These are phyloP conservation scores for Sternotherus odoratus DNA, from an alignment of 2,797 vertebrate species.

Conservation along the genomic window DNA sequence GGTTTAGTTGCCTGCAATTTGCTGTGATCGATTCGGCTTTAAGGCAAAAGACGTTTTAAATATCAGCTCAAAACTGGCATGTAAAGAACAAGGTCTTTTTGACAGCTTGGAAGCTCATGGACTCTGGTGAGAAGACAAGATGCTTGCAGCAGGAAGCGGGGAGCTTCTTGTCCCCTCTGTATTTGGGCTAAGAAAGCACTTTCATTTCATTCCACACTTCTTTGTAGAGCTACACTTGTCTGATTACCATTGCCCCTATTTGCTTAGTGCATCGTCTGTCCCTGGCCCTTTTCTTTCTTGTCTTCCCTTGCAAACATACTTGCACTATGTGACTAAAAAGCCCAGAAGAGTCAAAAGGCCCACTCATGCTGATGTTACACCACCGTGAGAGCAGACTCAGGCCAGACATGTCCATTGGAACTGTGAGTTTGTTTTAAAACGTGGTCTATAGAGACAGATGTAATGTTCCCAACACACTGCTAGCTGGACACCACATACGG, in stretches of 20 bases:
- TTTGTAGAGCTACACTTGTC: not conserved
- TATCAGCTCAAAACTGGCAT: not conserved
- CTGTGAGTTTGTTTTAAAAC: not conserved
- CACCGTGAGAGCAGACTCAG: not conserved
- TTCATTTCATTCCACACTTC: rapidly evolving
- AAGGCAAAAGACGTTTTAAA: not conserved
- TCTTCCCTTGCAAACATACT: not conserved
- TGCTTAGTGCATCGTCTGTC: not conserved
- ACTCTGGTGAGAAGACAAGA: not conserved
- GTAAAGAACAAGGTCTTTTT: not conserved
- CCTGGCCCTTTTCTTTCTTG: not conserved
- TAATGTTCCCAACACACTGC: not conserved
- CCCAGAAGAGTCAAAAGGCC: not conserved
- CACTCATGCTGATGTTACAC: not conserved
- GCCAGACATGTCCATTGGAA: too few relatives aligned
- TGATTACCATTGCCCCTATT: not conserved
- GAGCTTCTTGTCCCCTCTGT: not conserved
- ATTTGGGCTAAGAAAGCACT: not conserved
- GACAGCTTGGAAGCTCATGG: not conserved
- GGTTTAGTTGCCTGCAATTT: not conserved
- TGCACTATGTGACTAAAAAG: not conserved
- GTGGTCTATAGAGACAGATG: too few relatives aligned
- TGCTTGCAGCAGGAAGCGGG: not conserved
- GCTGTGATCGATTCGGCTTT: not conserved
- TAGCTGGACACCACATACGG: not conserved